Evolutionary conservation across 2,797 vertebrate genomes (phyloP).

Genomic region (Eurystomus glaucurus): DNA sequence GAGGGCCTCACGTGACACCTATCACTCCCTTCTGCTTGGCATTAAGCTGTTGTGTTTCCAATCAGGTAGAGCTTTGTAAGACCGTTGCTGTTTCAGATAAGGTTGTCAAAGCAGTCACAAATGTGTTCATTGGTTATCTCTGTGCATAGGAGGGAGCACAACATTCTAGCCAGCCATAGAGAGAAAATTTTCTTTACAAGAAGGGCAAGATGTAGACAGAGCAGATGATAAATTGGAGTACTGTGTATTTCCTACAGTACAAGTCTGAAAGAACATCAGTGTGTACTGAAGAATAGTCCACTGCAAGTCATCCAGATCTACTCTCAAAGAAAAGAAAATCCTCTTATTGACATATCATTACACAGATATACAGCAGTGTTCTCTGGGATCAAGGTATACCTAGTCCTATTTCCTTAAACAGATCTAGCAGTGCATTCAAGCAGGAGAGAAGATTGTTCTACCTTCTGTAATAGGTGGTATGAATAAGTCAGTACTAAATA

Average conservation of each 20-base stretch:
- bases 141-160: neutral
- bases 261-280: neutral
- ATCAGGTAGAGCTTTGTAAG: neutral
- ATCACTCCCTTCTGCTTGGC: neutral
- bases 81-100: neutral
- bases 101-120: neutral
- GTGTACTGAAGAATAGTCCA: neutral
- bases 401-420: conserved; percentile 26
- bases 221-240: neutral
- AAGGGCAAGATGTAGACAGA: neutral
- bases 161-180: neutral
- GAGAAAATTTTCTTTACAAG: neutral
- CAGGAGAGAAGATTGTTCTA: conserved; percentile 31
- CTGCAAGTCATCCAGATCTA: neutral
- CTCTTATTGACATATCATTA: neutral
- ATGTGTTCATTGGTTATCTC: neutral
- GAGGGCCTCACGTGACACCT: neutral
- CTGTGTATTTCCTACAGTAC: neutral
- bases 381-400: neutral
- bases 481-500: conserved; percentile 35
- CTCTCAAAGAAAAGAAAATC: neutral
- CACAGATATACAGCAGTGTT: neutral
- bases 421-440: neutral
- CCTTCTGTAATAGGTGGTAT: conserved; percentile 1
- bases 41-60: neutral